Evolutionary conservation across 2,888 invertebrate species (phyloP), one percentile per base, ranked within the genome.

Genomic region (Lasioglossum zephyrum): DNA sequence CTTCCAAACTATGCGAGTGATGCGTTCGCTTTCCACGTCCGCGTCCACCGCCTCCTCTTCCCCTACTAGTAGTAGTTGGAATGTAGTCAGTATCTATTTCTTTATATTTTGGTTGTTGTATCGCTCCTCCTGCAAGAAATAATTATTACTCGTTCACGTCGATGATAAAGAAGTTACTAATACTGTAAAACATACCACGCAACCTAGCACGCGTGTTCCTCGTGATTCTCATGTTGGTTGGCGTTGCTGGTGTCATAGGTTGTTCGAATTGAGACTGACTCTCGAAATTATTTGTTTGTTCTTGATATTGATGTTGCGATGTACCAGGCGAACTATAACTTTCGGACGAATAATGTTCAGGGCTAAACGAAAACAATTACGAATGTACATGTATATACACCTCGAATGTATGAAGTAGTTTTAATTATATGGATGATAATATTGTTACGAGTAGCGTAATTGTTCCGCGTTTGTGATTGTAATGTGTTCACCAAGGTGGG

Each of bases 1-100:
- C 98, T 92, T 98, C 98, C 22, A 94, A 89, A 87, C 91, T 94
- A 63, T 92, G 93, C 0, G 94, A 88, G 74, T 93, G 93, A 70
- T 91, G 73, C 0, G 88, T 80, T 3, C 93, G 87, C 84, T 91
- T 93, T 36, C 92, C 94, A 93, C 96, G 95, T 88, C 96, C 96
- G 41, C 96, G 95, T 49, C 96, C 93, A 94, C 96, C 73, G 92
- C 96, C 83, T 16, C 94, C 94, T 79, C 92, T 93, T 22, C 84
- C 92, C 73, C 92, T 92, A 11, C 83, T 82, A 49, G 81, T 89
- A 16, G 88, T 73, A 2, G 92, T 84, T 31, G 95, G 94, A 72
- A 92, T 89, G 78, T 89, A 94, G 82, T 94, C 94, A 36, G 92
- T 92, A 79, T 95, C 95, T 60, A 94, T 92, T 89, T 95, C 95